A percentile compares a stretch with the other conserved stretches of the same genome.
Conservation (phyloP, 53 echinoderm and acorn worm genomes). For the Patiria pectinifera region DNA sequence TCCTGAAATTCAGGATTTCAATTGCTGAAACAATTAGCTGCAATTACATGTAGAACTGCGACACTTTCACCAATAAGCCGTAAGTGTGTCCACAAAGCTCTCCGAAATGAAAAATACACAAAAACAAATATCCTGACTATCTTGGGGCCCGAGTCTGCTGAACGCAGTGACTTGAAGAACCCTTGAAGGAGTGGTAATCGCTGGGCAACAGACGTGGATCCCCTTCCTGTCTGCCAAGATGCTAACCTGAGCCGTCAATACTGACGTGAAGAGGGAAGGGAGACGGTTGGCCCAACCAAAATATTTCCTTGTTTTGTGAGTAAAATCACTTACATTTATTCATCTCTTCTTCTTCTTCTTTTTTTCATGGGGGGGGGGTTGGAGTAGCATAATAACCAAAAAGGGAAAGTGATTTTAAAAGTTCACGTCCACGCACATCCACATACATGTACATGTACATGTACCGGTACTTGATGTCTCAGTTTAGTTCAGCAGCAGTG, state of each 20-base stretch:
- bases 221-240: slow-evolving; percentile 31
- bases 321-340: background rate
- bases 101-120: background rate
- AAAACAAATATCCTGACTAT: background rate
- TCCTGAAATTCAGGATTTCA: too few species aligned
- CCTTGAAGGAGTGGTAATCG: slow-evolving; percentile 2
- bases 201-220: background rate
- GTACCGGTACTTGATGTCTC: too few species aligned
- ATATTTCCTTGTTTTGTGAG: background rate
- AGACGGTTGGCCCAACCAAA: background rate
- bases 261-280: slow-evolving; percentile 22
- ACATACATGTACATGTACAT: too few species aligned
- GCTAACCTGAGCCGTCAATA: background rate
- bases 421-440: too few species aligned
- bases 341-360: background rate
- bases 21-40: background rate
- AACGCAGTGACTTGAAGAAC: background rate
- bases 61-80: background rate
- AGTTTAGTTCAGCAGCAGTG: too few species aligned
- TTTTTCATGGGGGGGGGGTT: too few species aligned
- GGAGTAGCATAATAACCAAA: too few species aligned
- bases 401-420: too few species aligned
- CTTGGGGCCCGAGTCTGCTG: background rate
- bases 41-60: background rate
- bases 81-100: background rate